Percentiles rank a stretch among this genome's conserved stretches.
Evolutionary conservation across 2,113 vertebrate genomes (phyloP).

Genomic region (Plestiodon gilberti): DNA sequence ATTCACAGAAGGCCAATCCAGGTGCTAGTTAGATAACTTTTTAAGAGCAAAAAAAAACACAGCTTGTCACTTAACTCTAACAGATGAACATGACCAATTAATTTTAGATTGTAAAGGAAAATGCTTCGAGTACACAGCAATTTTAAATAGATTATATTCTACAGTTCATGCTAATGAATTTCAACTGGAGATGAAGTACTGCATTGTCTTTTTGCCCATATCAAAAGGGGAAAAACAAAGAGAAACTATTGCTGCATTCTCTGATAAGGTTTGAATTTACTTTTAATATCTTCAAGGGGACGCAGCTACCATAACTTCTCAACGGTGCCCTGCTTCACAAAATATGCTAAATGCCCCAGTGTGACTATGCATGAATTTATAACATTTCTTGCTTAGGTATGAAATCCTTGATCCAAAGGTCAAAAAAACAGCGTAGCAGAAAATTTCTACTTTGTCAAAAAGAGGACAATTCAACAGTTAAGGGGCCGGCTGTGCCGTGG

Average conservation of each 20-base stretch:
- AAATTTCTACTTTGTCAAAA: slow-evolving; percentile 32
- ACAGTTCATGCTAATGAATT: not conserved
- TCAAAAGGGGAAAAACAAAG: not conserved
- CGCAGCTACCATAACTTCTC: not conserved
- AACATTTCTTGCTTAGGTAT: not conserved
- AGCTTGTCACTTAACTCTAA: too few species aligned
- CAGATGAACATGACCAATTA: too few species aligned
- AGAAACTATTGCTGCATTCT: not conserved
- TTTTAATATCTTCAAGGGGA: not conserved
- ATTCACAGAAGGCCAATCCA: too few species aligned
- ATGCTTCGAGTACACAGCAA: too few species aligned
- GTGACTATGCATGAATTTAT: not conserved
- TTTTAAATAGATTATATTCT: not conserved
- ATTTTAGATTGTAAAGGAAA: too few species aligned
- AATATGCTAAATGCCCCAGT: not conserved
- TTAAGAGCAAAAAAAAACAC: too few species aligned
- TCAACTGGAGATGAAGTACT: not conserved
- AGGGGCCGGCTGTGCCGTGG: slow-evolving; percentile 34
- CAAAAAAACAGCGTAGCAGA: slow-evolving; percentile 1
- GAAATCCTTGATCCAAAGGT: slow-evolving; percentile 23
- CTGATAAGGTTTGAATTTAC: not conserved
- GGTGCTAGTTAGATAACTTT: too few species aligned
- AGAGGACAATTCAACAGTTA: slow-evolving; percentile 37
- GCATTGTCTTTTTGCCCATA: too few species aligned
- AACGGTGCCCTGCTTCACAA: not conserved